Evolutionary conservation across 2,113 vertebrate genomes (phyloP).

Genomic region (Mionectes macconnelli): DNA sequence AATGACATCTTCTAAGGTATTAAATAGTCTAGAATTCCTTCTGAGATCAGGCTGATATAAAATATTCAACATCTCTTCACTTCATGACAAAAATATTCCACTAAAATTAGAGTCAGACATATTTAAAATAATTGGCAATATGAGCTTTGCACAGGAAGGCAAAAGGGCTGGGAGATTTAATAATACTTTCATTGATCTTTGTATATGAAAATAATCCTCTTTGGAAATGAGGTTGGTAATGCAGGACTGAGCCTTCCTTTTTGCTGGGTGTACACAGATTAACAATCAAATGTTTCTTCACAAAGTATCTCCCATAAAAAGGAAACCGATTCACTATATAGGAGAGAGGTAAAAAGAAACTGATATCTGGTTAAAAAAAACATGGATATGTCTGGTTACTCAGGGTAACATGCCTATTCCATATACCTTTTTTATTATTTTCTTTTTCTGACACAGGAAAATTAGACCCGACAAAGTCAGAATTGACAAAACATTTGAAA

Average conservation of each 20-base stretch:
- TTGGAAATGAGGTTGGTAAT: constrained; percentile 51
- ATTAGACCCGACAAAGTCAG: not conserved
- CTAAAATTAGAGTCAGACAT: constrained; percentile 53
- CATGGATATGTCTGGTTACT: not conserved
- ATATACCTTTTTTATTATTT: not conserved
- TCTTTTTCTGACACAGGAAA: not conserved
- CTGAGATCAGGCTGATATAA: constrained; percentile 21
- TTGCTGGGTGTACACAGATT: constrained; percentile 16
- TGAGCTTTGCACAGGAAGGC: constrained; percentile 29
- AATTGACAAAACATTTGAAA: not conserved
- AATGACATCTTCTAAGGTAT: constrained; percentile 7
- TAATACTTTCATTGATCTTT: constrained; percentile 57
- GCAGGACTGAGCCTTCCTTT: constrained; percentile 32
- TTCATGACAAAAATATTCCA: constrained; percentile 50
- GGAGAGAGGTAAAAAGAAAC: not conserved
- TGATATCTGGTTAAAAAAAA: not conserved
- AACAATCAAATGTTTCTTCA: constrained; percentile 22
- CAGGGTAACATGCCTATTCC: not conserved
- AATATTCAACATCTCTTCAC: constrained; percentile 40
- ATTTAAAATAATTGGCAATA: constrained; percentile 65
- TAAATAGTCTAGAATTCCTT: constrained; percentile 50
- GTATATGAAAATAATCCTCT: constrained; percentile 49
- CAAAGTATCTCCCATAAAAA: constrained; percentile 14
- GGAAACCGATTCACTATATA: not conserved
- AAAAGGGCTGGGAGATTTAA: constrained; percentile 50